These are phyloP conservation scores for Ochotona princeps DNA, from an alignment of 2,113 vertebrate genomes.

Conservation along the genomic window DNA sequence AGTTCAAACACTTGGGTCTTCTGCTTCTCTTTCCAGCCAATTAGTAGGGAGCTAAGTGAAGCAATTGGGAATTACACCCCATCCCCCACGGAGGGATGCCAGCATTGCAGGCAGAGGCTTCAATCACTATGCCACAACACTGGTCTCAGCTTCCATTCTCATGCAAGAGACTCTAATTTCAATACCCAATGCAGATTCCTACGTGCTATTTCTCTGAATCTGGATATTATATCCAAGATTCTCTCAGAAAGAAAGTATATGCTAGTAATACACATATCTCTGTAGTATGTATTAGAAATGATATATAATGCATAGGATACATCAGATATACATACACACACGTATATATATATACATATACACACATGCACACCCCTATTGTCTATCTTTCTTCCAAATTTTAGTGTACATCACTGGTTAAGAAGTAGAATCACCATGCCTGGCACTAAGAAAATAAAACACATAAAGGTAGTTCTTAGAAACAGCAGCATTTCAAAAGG, in stretches of 20 bases:
- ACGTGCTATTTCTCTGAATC: background rate
- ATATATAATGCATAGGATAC: background rate
- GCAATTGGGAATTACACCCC: no score
- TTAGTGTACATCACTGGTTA: background rate
- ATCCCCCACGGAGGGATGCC: no score
- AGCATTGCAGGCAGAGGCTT: no score
- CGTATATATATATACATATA: no score
- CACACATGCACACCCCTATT: background rate
- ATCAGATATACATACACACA: background rate
- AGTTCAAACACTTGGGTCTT: no score
- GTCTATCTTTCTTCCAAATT: background rate
- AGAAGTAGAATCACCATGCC: background rate
- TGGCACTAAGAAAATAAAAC: constrained; percentile 21
- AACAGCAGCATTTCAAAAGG: background rate
- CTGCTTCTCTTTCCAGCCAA: no score
- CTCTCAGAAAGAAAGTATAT: background rate
- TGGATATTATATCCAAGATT: background rate
- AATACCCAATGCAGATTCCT: background rate
- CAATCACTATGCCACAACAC: no score
- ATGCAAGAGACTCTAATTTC: background rate
- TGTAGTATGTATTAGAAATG: background rate
- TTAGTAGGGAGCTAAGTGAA: no score
- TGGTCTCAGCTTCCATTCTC: background rate
- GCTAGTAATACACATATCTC: background rate
- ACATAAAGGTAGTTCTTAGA: background rate